Evolutionary conservation across 2,797 vertebrate species (phyloP).

Genomic region (Myotis myotis): DNA sequence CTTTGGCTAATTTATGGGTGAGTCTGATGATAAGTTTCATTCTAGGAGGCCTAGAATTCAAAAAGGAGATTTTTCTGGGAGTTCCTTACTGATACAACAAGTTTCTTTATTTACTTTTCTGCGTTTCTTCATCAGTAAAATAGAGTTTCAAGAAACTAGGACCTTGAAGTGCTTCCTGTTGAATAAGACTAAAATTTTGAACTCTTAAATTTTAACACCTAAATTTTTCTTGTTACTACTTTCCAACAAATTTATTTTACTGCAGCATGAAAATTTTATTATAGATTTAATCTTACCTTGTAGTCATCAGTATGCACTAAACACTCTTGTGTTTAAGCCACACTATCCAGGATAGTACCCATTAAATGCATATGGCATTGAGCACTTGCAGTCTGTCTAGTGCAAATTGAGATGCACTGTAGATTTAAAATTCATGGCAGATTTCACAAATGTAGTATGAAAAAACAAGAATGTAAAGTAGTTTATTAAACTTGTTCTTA

Average conservation of each 20-base stretch:
- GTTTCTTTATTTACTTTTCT: neutral
- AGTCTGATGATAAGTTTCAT: neutral
- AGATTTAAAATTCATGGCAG: neutral
- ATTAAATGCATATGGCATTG: rapidly evolving
- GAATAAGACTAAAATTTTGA: neutral
- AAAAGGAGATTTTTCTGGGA: neutral
- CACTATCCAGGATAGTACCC: neutral
- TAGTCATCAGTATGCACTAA: neutral
- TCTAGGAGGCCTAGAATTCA: neutral
- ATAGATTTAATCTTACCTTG: neutral
- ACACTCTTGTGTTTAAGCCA: neutral
- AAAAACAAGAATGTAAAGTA: neutral
- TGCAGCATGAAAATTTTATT: neutral
- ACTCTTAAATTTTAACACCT: neutral
- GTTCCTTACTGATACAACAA: neutral
- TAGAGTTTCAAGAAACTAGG: neutral
- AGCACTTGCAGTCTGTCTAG: neutral
- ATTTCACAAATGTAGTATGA: neutral
- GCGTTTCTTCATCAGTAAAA: neutral
- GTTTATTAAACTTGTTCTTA: neutral
- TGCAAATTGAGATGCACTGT: neutral
- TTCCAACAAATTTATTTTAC: neutral
- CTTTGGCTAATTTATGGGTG: neutral
- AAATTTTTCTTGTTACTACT: neutral
- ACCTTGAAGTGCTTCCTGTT: neutral